phyloP scores from a whole-genome alignment of 2,797 vertebrate species.

The Periophthalmus magnuspinnatus region DNA sequence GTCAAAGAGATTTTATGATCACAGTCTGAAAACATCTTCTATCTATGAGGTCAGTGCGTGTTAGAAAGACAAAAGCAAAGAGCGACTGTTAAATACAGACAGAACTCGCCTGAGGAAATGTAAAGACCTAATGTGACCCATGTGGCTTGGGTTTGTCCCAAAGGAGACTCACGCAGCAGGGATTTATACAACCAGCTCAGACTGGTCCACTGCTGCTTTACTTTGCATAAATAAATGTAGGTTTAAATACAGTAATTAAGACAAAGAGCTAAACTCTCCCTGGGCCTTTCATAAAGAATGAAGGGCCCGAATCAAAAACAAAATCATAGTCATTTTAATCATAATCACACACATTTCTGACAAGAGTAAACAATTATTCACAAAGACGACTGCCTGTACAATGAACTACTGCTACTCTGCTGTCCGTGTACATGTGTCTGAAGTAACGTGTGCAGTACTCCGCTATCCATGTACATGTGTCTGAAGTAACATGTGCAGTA shows the following conservation, averaged over 20 bases:
- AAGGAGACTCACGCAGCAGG: constrained; percentile 27
- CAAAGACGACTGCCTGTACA: no score
- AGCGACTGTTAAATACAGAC: not conserved
- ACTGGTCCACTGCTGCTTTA: constrained; percentile 52
- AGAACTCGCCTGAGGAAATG: no score
- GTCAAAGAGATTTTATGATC: constrained; percentile 3
- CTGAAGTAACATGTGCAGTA: no score
- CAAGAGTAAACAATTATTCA: constrained; percentile 11
- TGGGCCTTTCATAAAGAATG: constrained; percentile 3
- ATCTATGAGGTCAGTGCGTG: not conserved
- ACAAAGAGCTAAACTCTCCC: constrained; percentile 21
- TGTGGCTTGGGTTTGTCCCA: constrained; percentile 15
- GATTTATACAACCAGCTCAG: constrained; percentile 29
- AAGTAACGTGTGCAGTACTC: no score
- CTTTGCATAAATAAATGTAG: constrained; percentile 12
- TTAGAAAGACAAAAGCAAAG: not conserved
- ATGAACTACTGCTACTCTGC: no score
- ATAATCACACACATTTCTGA: not conserved
- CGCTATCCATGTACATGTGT: no score
- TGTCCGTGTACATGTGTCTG: no score
- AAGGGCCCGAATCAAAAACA: not conserved
- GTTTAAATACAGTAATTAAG: constrained; percentile 36
- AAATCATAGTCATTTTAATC: constrained; percentile 16
- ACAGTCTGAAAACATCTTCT: not conserved
- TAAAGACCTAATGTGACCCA: not conserved